A percentile compares a stretch with the other conserved stretches of the same genome.
Conservation (phyloP, 1,140 invertebrate species). For the Galendromus occidentalis region DNA sequence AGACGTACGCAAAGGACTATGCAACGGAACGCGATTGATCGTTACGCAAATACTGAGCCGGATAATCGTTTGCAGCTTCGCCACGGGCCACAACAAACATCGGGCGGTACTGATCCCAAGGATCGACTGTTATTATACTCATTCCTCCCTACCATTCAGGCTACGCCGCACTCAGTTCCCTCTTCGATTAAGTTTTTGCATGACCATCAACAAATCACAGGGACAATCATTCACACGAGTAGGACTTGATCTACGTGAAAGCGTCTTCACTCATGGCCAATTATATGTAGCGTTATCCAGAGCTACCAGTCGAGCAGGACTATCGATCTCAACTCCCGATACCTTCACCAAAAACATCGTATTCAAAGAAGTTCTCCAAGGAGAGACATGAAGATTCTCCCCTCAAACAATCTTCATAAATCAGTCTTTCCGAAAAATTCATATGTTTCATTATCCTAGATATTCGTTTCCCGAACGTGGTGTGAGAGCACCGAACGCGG, state of each 20-base stretch:
- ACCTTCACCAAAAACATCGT: not conserved
- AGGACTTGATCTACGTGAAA: conserved; percentile 25
- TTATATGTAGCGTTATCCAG: conserved; percentile 23
- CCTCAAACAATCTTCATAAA: too few species aligned
- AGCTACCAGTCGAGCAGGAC: not conserved
- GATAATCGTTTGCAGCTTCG: conserved; percentile 18
- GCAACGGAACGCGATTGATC: conserved; percentile 27
- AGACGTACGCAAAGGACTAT: conserved; percentile 21
- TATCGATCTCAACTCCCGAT: not conserved
- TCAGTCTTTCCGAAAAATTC: too few species aligned
- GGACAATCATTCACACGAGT: conserved; percentile 20
- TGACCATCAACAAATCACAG: conserved; percentile 19
- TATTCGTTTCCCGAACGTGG: too few species aligned
- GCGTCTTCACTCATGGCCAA: conserved; percentile 30
- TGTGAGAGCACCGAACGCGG: too few species aligned
- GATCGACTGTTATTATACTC: too few species aligned
- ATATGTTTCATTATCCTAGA: too few species aligned
- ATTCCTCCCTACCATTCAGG: not conserved
- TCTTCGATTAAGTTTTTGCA: conserved; percentile 13
- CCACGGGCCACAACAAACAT: conserved; percentile 12
- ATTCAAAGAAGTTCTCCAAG: too few species aligned
- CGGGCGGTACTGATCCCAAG: conserved; percentile 17
- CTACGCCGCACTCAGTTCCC: conserved; percentile 17
- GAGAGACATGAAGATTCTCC: too few species aligned
- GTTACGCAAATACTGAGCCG: conserved; percentile 19